phyloP scores from a whole-genome alignment of 2,888 invertebrate genomes.

The Neocrepidodera transversa region DNA sequence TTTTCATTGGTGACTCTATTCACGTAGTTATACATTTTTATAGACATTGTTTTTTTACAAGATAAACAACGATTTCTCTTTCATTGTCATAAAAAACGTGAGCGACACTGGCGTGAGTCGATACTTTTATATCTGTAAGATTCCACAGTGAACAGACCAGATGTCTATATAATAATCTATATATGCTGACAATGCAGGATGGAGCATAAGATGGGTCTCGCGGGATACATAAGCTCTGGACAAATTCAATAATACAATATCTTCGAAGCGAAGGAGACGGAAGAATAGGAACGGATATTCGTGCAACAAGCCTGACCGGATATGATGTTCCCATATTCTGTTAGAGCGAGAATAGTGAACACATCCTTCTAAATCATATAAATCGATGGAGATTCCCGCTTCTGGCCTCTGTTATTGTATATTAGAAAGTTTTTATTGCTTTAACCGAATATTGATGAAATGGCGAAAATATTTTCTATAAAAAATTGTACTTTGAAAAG shows the following conservation, averaged over 20 bases:
- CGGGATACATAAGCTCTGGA: slow-evolving; percentile 60
- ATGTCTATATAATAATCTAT: slow-evolving; percentile 64
- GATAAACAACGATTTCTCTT: no score
- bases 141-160: slow-evolving; percentile 59
- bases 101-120: slow-evolving; percentile 43
- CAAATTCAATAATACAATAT: slow-evolving; percentile 61
- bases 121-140: slow-evolving; percentile 60
- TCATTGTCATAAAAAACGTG: no score
- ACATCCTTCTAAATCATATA: slow-evolving; percentile 53
- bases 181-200: slow-evolving; percentile 63
- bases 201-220: slow-evolving; percentile 58
- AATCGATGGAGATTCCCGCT: slow-evolving; percentile 40
- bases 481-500: slow-evolving; percentile 21
- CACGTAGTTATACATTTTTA: no score
- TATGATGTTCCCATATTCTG: slow-evolving; percentile 49
- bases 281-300: slow-evolving; percentile 46
- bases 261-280: slow-evolving; percentile 40
- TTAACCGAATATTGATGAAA: slow-evolving; percentile 26
- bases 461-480: not conserved
- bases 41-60: no score
- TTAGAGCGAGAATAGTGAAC: slow-evolving; percentile 55
- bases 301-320: slow-evolving; percentile 40
- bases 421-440: slow-evolving; percentile 31
- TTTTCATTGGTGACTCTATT: no score
- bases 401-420: slow-evolving; percentile 24